Conservation (phyloP, 2,797 vertebrate genomes). For the Onychomys arenicola region DNA sequence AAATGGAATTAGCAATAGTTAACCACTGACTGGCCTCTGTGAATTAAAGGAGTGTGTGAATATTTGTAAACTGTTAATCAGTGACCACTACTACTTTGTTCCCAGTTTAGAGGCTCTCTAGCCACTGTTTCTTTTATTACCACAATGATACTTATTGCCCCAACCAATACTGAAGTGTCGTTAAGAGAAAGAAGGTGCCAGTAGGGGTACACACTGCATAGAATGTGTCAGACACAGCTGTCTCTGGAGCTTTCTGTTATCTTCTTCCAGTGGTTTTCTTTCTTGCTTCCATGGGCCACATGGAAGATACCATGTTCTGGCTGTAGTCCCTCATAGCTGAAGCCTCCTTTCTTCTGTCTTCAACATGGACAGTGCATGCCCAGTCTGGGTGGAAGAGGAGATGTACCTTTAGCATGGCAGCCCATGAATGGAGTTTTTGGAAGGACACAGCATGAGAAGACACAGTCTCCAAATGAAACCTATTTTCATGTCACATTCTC, state of each 20-base stretch:
- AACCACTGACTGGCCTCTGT: not conserved
- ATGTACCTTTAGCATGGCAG: not conserved
- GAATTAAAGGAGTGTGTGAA: not conserved
- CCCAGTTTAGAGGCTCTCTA: not conserved
- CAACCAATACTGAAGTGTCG: not conserved
- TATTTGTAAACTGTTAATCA: not conserved
- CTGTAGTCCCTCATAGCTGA: constrained; percentile 70
- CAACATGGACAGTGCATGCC: constrained; percentile 63
- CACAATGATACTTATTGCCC: not conserved
- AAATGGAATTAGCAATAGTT: not conserved
- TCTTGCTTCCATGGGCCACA: not conserved
- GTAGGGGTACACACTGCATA: not conserved
- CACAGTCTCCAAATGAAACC: constrained; percentile 31
- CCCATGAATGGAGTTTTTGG: not conserved
- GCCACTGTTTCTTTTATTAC: not conserved
- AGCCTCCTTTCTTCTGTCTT: constrained; percentile 60
- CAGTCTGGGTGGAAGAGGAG: not conserved
- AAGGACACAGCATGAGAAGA: constrained; percentile 20
- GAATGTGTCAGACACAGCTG: not conserved
- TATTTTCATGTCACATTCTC: constrained; percentile 55
- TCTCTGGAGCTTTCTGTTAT: not conserved
- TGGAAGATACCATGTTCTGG: not conserved
- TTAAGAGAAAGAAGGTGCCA: not conserved
- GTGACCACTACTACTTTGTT: not conserved
- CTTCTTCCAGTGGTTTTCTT: not conserved